Evolutionary conservation across 2,888 invertebrate genomes (phyloP), one percentile per base, ranked within the genome.

Genomic region (Polymixis lichenea): DNA sequence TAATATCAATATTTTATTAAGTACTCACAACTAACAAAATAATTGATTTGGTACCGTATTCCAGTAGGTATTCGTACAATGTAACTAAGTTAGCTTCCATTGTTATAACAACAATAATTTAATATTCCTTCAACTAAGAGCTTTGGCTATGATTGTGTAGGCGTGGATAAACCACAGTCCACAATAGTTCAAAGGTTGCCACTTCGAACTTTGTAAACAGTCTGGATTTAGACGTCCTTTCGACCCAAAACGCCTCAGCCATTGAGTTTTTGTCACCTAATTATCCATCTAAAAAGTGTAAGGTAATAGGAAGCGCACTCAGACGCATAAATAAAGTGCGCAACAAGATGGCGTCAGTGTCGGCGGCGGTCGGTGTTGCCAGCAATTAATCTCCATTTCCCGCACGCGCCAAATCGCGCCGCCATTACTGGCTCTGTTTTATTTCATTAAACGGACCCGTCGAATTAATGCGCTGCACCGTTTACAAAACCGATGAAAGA

Each of bases 371-470:
- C 91, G 92, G 94, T 94, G 94, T 93, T 94, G 91, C 94, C 93
- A 93, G 92, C 92, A 92, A 96, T 96, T 95, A 95, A 95, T 96
- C 95, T 96, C 95, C 94, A 95, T 96, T 96, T 94, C 92, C 94
- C 92, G 92, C 94, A 93, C 93, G 93, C 93, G 93, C 93, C 93
- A 94, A 95, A 95, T 95, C 94, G 93, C 93, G 90, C 91, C 92
- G 92, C 94, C 93, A 94, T 95, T 95, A 95, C 93, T 89, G 90
- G 89, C 91, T 92, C 93, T 95, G 94, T 95, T 96, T 95, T 95
- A 95, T 96, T 95, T 95, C 94, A 95, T 95, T 96, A 95, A 95
- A 95, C 93, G 93, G 94, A 93, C 94, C 90, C 92, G 84, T 90
- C 92, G 92, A 95, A 95, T 95, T 95, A 95, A 95, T 95, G 94